Conservation (phyloP, 2,888 invertebrate species). For the Leistus spinibarbis region DNA sequence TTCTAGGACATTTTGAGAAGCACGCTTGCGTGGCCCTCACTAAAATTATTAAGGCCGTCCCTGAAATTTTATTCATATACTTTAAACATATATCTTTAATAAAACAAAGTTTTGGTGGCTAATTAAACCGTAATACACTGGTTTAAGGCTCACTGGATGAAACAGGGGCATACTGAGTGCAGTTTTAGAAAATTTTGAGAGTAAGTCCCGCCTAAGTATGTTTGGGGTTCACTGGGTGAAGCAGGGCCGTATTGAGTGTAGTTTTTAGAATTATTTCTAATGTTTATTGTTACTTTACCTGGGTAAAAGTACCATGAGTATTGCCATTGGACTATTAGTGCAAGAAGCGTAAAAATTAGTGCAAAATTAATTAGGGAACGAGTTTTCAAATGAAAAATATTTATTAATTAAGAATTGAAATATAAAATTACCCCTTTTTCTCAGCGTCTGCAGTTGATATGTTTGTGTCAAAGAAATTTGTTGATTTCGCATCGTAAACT, state of each 20-base stretch:
- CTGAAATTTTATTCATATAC: no score
- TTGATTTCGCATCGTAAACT: constrained; percentile 87
- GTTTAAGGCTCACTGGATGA: no score
- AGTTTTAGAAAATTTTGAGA: no score
- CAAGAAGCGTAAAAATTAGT: constrained; percentile 16
- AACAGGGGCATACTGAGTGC: no score
- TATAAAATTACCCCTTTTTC: constrained; percentile 72
- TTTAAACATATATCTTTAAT: no score
- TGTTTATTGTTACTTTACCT: constrained; percentile 77
- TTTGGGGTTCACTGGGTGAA: no score
- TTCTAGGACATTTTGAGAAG: no score
- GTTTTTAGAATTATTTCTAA: background rate
- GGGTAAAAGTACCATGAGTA: constrained; percentile 91
- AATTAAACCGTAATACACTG: no score
- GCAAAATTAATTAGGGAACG: background rate
- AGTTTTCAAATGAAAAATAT: background rate
- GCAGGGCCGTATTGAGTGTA: background rate
- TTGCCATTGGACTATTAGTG: constrained; percentile 78
- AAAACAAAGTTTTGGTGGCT: no score
- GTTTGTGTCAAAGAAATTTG: constrained; percentile 83
- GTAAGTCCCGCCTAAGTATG: no score
- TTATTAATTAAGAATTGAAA: constrained; percentile 9
- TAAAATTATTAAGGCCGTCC: no score
- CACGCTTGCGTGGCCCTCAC: no score
- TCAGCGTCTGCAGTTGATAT: constrained; percentile 69